Base-by-base conservation (phyloP, 2,113 vertebrate genomes). In the human region DNA sequence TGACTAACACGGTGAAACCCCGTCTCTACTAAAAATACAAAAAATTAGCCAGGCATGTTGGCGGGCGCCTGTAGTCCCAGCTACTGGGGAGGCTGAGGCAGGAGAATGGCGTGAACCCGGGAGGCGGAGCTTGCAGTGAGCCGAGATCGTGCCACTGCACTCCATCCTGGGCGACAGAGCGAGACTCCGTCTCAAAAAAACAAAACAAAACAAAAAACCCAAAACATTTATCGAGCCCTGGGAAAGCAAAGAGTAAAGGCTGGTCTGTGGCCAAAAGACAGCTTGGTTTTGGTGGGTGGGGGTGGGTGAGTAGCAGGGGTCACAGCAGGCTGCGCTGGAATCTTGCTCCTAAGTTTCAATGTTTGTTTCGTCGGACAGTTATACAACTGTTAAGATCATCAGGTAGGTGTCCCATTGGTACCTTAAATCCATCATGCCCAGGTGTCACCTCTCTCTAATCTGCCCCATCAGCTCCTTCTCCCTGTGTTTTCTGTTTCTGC, bases 391-490 rank as follows among this genome's bases (percentile, higher is more conserved):
- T 38, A 11, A 22, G 32, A 2, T 35, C 35, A 35, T n/a, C 59
- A 8, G 61, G 43, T 50, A 16, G 30, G 18, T 0, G 2, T 20
- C 22, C 30, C 2, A 1, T 17, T 20, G 14, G 1, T 20, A 2
- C 76, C 72, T 25, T 9, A 57, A 23, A 61, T 27, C 70, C n/a
- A 1, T 16, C 17, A 5, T 6, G 3, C 22, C 73, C 64, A 22
- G 45, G 7, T 35, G 6, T 22, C 4, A 18, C 25, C 9, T 78
- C 23, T 20, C 12, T 45, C 40, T 8, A 6, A 8, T 14, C 38
- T 78, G 25, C 17, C 73, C 18, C 1, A 23, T 66, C 14, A 6
- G 45, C 27, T 13, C 27, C 50, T 55, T 16, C 57, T 17, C 14
- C 86, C 40, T 12, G 11, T 14, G 30, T 64, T 92, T 11, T 61